Evolutionary conservation across 1,140 invertebrate genomes (phyloP), one percentile per base, ranked within the genome.

Genomic region (Rhyacophila brunnea): DNA sequence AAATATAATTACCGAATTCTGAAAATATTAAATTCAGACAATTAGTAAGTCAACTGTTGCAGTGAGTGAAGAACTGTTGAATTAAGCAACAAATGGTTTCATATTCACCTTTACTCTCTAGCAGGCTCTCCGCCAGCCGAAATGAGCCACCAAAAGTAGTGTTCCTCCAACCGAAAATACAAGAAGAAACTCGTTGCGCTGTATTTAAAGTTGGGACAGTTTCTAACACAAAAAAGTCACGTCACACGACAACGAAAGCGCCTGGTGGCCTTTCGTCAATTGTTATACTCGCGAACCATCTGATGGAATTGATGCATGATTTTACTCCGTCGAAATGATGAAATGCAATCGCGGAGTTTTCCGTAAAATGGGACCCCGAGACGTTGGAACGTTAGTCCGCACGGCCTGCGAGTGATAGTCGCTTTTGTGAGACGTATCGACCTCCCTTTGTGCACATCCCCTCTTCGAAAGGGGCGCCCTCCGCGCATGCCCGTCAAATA

Each of bases 11-110:
- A n/a, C n/a, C n/a, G n/a, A n/a, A n/a, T n/a, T n/a, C n/a, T n/a
- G n/a, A n/a, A n/a, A n/a, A n/a, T n/a, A n/a, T n/a, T n/a, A n/a
- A n/a, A n/a, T n/a, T n/a, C 17, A 23, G 32, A 53, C 14, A 45
- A 53, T 44, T 14, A n/a, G n/a, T n/a, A 53, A 44, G 15, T 53
- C 51, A 53, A 53, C 51, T 53, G 51, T 53, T 53, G 51, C 51
- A 53, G 20, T 44, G 51, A 44, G 18, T 23, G 38, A 51, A 53
- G 14, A 44, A 45, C 51, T 53, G 51, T 53, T 53, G 51, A 53
- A 32, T 44, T 53, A 28, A 32, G 51, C 51, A 53, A 53, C 51
- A 53, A 53, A 53, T 53, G 51, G 51, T 53, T 53, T 40, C 10
- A 45, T 15, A 45, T 15, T 45, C n/a, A 19, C 18, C 43, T 45